Base-by-base conservation (phyloP, 1,140 invertebrate species). In the Liolophura sinensis region DNA sequence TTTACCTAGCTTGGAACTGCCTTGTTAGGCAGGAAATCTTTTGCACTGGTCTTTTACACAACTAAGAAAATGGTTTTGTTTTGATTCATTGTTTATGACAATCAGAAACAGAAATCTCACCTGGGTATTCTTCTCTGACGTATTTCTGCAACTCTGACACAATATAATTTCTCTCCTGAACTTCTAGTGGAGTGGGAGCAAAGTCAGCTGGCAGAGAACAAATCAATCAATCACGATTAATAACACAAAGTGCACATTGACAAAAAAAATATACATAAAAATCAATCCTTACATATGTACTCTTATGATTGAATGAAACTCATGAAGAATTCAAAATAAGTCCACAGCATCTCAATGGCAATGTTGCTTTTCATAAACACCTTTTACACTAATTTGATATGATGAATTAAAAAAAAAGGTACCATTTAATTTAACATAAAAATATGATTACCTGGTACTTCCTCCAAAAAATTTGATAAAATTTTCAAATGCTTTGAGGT, bases 141-240 rank as follows among this genome's bases (percentile, higher is more conserved):
- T 83, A 84, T n/a, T 72, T 52, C 64, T 86, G 71, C 16, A 87
- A 69, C 25, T 85, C 80, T 59, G 71, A 54, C 14, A 86, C 69
- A 59, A 88, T 82, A 48, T 67, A 61, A 60, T 82, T 76, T 58
- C 87, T 71, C 11, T 79, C 73, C 56, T 73, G 52, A 11, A 81
- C 61, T 69, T 87, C 85, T 9, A 74, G 55, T 24, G 73, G 56
- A 52, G 67, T 74, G 4, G 82, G 82, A 27, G 69, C 73, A 72
- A 80, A 82, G 67, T 82, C 78, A 24, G 76, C 85, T 85, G 61
- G 6, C 71, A 76, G 52, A 60, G 56, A 31, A 18, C 4, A 57
- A 6, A n/a, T 40, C 20, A 70, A 52, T 25, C 25, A 46, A 48
- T 62, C 4, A 59, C 40, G 18, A 46, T 60, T 20, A 69, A 22